phyloP scores from a whole-genome alignment of 92 coral and sea anemone genomes.

The Epizoanthus ramosus region DNA sequence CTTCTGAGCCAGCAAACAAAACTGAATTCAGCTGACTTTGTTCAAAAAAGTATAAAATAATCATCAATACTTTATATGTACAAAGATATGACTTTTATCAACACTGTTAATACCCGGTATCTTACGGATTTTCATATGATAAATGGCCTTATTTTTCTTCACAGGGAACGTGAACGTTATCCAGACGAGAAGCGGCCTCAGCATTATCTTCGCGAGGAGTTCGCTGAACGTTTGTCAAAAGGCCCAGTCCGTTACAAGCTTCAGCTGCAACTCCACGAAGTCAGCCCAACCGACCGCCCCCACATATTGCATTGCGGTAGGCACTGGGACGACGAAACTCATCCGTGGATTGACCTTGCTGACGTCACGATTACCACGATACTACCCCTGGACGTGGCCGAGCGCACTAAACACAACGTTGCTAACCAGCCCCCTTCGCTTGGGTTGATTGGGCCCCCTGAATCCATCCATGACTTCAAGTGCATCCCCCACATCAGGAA shows the following conservation, averaged over 20 bases:
- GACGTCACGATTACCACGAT: conserved; percentile 74
- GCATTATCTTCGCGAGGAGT: conserved; percentile 70
- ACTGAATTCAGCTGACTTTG: too few species aligned
- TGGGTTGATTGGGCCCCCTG: conserved; percentile 64
- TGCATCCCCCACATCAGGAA: conserved; percentile 67
- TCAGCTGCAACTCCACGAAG: conserved; percentile 79
- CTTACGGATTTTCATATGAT: too few species aligned
- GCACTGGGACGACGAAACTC: conserved; percentile 81
- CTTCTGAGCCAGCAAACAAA: too few species aligned
- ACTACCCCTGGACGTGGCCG: conserved; percentile 73
- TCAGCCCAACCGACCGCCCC: conserved; percentile 66
- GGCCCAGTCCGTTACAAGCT: conserved; percentile 76
- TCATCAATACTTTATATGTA: too few species aligned
- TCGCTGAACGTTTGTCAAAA: conserved; percentile 53
- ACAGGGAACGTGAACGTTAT: conserved; percentile 47
- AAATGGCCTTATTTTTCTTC: not conserved
- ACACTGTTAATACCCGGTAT: too few species aligned
- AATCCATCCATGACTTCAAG: conserved; percentile 73
- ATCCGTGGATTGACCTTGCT: conserved; percentile 96
- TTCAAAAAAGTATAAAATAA: too few species aligned
- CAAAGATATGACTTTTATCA: too few species aligned
- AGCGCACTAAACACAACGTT: conserved; percentile 58
- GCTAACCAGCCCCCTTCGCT: conserved; percentile 60
- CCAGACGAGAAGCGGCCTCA: conserved; percentile 66
- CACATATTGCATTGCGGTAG: conserved; percentile 68